phyloP scores from a whole-genome alignment of 2,888 invertebrate genomes.

The Molanna angustata region DNA sequence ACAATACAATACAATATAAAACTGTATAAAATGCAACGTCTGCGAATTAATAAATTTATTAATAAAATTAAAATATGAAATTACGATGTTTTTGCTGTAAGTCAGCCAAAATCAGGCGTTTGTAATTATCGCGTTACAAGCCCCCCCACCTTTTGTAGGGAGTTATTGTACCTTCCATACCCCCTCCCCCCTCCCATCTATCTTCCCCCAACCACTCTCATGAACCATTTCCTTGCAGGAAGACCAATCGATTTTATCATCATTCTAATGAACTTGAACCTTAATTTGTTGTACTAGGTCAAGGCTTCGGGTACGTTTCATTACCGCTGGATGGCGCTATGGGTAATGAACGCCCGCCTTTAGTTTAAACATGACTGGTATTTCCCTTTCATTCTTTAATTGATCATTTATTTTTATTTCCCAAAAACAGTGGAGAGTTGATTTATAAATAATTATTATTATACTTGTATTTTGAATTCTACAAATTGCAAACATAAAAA shows the following conservation, averaged over 20 bases:
- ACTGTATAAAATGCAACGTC: too few relatives aligned
- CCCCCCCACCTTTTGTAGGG: slow-evolving; percentile 21
- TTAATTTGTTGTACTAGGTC: slow-evolving; percentile 33
- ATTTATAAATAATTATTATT: too few relatives aligned
- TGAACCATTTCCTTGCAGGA: background rate
- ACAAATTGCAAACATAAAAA: too few relatives aligned
- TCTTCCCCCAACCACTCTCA: slow-evolving; percentile 7
- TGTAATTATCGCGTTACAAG: slow-evolving; percentile 30
- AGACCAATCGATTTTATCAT: slow-evolving; percentile 32
- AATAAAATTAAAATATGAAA: background rate
- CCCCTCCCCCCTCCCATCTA: slow-evolving; percentile 6
- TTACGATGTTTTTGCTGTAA: slow-evolving; percentile 7
- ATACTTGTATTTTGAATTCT: too few relatives aligned
- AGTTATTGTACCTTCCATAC: slow-evolving; percentile 22
- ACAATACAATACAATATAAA: too few relatives aligned
- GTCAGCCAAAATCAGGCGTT: slow-evolving; percentile 18
- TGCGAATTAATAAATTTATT: too few relatives aligned
- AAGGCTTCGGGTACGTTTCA: slow-evolving; percentile 23
- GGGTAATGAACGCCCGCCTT: too few relatives aligned
- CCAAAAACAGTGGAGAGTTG: too few relatives aligned
- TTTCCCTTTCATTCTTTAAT: too few relatives aligned
- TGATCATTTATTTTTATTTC: too few relatives aligned
- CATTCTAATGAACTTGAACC: slow-evolving; percentile 33
- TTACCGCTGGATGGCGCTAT: slow-evolving; percentile 21
- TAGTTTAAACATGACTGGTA: too few relatives aligned